These are phyloP conservation scores for Oreochromis niloticus DNA, from an alignment of 2,113 vertebrate genomes.

Conservation along the genomic window DNA sequence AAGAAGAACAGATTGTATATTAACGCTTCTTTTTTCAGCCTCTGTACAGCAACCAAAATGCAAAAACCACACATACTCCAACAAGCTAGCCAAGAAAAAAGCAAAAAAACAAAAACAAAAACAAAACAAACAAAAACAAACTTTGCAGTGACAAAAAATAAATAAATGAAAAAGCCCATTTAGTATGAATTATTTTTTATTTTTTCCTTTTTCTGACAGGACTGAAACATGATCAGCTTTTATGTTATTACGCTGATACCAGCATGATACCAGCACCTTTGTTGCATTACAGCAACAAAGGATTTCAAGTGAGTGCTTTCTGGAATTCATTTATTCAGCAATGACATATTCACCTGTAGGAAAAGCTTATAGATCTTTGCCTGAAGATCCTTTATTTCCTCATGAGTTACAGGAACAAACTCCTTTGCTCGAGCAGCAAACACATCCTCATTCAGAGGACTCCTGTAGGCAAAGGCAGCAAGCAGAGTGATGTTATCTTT, in stretches of 20 bases:
- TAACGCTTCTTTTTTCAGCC: background rate
- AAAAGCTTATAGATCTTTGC: conserved; percentile 88
- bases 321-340: background rate
- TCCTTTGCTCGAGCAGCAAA: conserved; percentile 76
- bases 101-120: too few species aligned
- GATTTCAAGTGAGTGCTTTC: background rate
- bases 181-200: background rate
- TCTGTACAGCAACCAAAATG: background rate
- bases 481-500: background rate
- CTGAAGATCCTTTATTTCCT: conserved; percentile 83
- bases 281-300: background rate
- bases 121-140: too few species aligned
- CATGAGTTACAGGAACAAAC: conserved; percentile 56
- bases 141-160: too few species aligned
- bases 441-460: conserved; percentile 87
- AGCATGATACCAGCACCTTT: background rate
- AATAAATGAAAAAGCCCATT: background rate
- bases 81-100: background rate
- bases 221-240: background rate
- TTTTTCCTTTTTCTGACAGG: background rate
- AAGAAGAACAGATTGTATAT: background rate
- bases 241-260: background rate
- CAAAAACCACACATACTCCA: background rate
- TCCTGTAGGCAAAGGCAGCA: conserved; percentile 60
- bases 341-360: conserved; percentile 74